A percentile compares a stretch with the other conserved stretches of the same genome.
Evolutionary conservation across 2,888 invertebrate species (phyloP).

Genomic region (Thelaira solivaga): DNA sequence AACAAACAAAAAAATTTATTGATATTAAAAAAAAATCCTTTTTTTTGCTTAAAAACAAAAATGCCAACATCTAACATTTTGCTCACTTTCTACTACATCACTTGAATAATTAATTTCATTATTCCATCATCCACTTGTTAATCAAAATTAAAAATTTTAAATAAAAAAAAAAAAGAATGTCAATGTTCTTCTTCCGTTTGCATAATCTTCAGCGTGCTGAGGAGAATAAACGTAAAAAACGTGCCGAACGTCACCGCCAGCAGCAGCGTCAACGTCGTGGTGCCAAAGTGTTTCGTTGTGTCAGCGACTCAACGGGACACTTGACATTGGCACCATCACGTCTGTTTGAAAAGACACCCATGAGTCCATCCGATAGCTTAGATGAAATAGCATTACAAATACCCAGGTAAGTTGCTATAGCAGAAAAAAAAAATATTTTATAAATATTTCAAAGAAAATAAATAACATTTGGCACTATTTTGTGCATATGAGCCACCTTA

Average conservation of each 20-base stretch:
- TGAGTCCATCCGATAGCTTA: constrained; percentile 91
- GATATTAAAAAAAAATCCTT: no score
- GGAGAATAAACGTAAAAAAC: constrained; percentile 84
- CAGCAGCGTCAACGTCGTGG: constrained; percentile 78
- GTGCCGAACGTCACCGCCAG: constrained; percentile 77
- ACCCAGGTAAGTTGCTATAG: constrained; percentile 92
- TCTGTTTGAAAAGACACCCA: constrained; percentile 89
- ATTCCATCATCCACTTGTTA: no score
- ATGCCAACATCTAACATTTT: no score
- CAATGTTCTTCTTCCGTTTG: constrained; percentile 96
- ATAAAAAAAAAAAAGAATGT: constrained; percentile 87
- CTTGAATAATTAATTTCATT: no score
- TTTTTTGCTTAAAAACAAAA: no score
- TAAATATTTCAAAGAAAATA: no score
- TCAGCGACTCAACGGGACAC: constrained; percentile 78
- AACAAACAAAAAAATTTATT: no score
- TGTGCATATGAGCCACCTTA: no score
- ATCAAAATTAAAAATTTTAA: no score
- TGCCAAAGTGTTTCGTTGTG: constrained; percentile 79
- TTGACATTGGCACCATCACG: constrained; percentile 86
- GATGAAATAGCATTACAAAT: constrained; percentile 95
- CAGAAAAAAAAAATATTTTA: no score
- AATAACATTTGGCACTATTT: no score
- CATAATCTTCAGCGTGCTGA: constrained; percentile 93
- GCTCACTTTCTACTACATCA: no score